Evolutionary conservation across 2,113 vertebrate genomes (phyloP).

Genomic region (Boleophthalmus pectinirostris): DNA sequence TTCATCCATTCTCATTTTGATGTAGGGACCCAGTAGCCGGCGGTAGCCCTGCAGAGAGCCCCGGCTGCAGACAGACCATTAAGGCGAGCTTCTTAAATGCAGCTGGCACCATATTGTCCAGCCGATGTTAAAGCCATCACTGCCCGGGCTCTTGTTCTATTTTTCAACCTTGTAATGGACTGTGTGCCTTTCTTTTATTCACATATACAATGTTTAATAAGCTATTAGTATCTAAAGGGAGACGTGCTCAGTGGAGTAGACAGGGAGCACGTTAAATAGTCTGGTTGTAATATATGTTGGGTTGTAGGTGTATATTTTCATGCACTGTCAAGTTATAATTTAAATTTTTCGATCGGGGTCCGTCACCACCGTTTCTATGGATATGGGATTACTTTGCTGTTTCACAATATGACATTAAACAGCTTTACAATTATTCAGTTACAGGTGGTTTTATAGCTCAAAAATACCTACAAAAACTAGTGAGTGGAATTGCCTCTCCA

Average conservation of each 20-base stretch:
- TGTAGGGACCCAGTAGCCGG: conserved; percentile 33
- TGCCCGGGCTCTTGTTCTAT: conserved; percentile 25
- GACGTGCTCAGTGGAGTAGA: conserved; percentile 15
- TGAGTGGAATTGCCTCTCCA: no score
- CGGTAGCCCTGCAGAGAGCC: conserved; percentile 11
- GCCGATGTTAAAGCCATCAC: conserved; percentile 26
- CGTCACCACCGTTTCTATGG: no score
- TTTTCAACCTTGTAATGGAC: conserved; percentile 40
- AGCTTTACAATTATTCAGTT: no score
- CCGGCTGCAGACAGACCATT: conserved; percentile 20
- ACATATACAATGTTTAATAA: conserved; percentile 28
- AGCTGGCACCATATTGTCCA: conserved; percentile 31
- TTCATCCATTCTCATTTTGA: conserved; percentile 39
- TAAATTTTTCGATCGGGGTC: no score
- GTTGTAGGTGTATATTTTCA: conserved; percentile 10
- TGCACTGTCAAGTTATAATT: conserved; percentile 5
- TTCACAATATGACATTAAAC: no score
- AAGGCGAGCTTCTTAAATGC: conserved; percentile 39
- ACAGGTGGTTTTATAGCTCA: no score
- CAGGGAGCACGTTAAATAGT: conserved; percentile 6
- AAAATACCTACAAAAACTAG: no score
- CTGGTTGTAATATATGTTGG: conserved; percentile 10
- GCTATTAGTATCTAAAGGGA: conserved; percentile 37
- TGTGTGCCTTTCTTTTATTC: conserved; percentile 30
- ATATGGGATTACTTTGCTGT: no score